A percentile compares a stretch with the other conserved stretches of the same genome.
These are phyloP conservation scores for Oophaga pumilio DNA, from an alignment of 2,113 vertebrate species.

Conservation along the genomic window DNA sequence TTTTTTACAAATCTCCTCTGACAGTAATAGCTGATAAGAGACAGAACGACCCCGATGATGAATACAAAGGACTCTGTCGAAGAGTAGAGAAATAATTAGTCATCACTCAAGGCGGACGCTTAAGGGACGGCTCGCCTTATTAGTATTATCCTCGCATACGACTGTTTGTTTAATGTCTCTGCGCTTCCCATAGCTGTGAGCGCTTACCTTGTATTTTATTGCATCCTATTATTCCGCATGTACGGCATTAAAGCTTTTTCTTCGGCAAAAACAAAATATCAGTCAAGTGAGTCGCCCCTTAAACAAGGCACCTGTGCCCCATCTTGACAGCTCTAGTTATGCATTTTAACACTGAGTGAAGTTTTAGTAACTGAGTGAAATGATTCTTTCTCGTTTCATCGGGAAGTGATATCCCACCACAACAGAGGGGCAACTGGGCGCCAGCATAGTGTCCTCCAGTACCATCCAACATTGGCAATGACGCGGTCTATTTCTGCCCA, in stretches of 20 bases:
- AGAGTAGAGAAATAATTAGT: constrained; percentile 47
- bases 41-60: constrained; percentile 35
- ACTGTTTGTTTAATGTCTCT: constrained; percentile 45
- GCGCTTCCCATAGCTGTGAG: constrained; percentile 14
- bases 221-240: constrained; percentile 13
- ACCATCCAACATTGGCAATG: too few relatives aligned
- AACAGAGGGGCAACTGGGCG: too few relatives aligned
- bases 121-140: constrained; percentile 29
- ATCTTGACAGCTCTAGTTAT: neutral
- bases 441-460: too few relatives aligned
- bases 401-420: neutral
- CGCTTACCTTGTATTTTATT: constrained; percentile 34
- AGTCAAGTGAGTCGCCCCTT: neutral
- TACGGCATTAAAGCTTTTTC: constrained; percentile 15
- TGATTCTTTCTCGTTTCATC: neutral
- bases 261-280: neutral
- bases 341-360: neutral
- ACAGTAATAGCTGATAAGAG: constrained; percentile 34
- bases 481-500: too few relatives aligned
- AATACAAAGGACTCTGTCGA: constrained; percentile 43
- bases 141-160: constrained; percentile 36
- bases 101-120: constrained; percentile 40
- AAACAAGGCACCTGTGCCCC: neutral
- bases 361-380: neutral
- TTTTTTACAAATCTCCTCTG: constrained; percentile 52